Conservation (phyloP, 1,140 invertebrate species). For the Thaumatotibia leucotreta region DNA sequence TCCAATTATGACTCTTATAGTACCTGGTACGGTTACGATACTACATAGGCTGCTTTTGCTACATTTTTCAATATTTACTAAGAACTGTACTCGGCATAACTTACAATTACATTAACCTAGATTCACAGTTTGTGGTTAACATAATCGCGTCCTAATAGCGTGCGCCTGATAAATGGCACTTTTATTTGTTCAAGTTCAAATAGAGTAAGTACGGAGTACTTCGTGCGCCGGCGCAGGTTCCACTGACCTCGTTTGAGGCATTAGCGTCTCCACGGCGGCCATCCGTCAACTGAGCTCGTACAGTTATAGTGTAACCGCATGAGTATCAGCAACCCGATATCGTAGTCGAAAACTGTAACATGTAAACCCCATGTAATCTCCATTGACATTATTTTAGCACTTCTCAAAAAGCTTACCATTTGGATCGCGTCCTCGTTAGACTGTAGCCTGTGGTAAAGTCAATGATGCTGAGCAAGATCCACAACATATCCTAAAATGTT, state of each 20-base stretch:
- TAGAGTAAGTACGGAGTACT: constrained; percentile 21
- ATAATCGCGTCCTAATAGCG: constrained; percentile 21
- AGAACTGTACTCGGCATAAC: neutral
- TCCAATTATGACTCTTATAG: too few relatives aligned
- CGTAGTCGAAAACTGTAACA: neutral
- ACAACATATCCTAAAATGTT: too few relatives aligned
- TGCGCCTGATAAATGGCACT: constrained; percentile 20
- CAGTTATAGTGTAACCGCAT: constrained; percentile 34
- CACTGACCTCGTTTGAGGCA: constrained; percentile 46
- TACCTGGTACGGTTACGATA: too few relatives aligned
- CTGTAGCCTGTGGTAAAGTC: too few relatives aligned
- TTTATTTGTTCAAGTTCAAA: constrained; percentile 43
- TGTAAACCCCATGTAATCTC: neutral
- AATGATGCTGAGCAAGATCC: too few relatives aligned
- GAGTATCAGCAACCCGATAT: constrained; percentile 31
- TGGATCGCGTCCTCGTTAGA: too few relatives aligned
- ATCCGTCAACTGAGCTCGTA: constrained; percentile 35
- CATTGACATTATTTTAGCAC: too few relatives aligned
- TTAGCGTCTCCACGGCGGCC: constrained; percentile 35
- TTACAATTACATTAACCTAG: constrained; percentile 26
- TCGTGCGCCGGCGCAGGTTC: constrained; percentile 32
- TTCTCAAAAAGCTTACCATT: too few relatives aligned
- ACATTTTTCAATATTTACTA: neutral
- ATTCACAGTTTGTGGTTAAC: constrained; percentile 17
- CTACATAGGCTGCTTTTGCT: too few relatives aligned